Base-by-base conservation (phyloP, 1,140 invertebrate genomes). In the Saxidomus purpurata region DNA sequence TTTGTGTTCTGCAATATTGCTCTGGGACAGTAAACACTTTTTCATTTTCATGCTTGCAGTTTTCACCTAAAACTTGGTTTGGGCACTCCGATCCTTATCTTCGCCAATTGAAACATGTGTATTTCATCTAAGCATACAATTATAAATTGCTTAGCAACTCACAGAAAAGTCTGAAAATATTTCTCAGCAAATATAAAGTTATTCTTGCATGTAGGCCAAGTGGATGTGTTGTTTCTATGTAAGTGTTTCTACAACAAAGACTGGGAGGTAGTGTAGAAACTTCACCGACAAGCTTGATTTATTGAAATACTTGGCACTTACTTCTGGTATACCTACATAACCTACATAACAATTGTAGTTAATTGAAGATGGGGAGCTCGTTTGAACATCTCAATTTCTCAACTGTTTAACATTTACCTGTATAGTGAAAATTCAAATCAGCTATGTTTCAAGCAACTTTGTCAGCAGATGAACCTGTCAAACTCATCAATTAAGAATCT, bases 141-240 rank as follows among this genome's bases (percentile, higher is more conserved):
- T 71, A 85, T 85, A 85, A 85, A 85, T 85, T 85, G 83, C 83
- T 74, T 47, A 85, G 83, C 63, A 85, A 85, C 83, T 85, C 67
- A 85, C 71, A 67, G 76, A 79, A 79, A 49, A 79, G 25, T 49
- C 76, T 55, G 34, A 79, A 79, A 79, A 79, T 79, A 79, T 79
- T 79, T 79, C 76, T 49, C 76, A 79, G 76, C 34, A 79, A 79
- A 79, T 79, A 79, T 79, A 52, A 79, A 79, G 76, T 52, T 52
- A 79, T 49, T 79, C 31, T 79, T 52, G 76, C 76, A 79, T 52
- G 47, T 79, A 79, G 76, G 76, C 31, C 76, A 79, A 79, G 47
- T 38, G 67, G 4, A 36, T 71, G 25, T 71, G 9, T 38, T 38
- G 9, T 38, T 71, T 71, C 2, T 71, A 19, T 40, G 13, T 71